phyloP scores from a whole-genome alignment of 2,113 vertebrate genomes.

The Atrichornis clamosus region DNA sequence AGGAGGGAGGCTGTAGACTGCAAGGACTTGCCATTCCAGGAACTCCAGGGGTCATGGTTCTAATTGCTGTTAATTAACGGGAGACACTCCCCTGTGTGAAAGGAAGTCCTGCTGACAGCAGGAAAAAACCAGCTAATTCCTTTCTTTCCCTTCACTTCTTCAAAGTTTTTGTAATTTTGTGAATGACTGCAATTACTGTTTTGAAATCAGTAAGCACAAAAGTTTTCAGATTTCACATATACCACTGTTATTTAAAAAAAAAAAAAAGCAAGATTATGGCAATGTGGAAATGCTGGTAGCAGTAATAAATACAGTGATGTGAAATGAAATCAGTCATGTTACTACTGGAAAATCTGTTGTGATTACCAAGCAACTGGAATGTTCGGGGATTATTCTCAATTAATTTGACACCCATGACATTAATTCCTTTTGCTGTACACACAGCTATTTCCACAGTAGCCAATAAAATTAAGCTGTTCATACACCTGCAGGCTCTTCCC shows the following conservation, averaged over 20 bases:
- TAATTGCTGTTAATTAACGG: not conserved
- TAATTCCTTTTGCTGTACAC: not conserved
- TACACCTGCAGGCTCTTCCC: not conserved
- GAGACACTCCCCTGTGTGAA: not conserved
- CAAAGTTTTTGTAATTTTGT: not conserved
- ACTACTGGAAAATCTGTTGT: not conserved
- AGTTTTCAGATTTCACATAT: not conserved
- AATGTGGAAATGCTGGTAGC: not conserved
- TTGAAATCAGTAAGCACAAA: not conserved
- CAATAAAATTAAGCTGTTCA: not conserved
- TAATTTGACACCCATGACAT: not conserved
- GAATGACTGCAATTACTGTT: not conserved
- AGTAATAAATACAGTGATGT: not conserved
- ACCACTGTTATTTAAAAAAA: not conserved
- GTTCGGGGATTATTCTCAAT: not conserved
- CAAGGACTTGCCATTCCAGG: not conserved
- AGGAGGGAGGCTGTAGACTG: not conserved
- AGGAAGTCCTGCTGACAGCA: not conserved
- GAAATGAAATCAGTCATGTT: not conserved
- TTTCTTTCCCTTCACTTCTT: not conserved
- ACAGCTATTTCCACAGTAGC: not conserved
- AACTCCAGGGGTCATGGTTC: not conserved
- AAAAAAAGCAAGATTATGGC: not conserved
- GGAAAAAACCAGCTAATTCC: not conserved
- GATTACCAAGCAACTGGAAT: not conserved